phyloP scores from a whole-genome alignment of 2,113 vertebrate genomes.

The Zapus hudsonius region DNA sequence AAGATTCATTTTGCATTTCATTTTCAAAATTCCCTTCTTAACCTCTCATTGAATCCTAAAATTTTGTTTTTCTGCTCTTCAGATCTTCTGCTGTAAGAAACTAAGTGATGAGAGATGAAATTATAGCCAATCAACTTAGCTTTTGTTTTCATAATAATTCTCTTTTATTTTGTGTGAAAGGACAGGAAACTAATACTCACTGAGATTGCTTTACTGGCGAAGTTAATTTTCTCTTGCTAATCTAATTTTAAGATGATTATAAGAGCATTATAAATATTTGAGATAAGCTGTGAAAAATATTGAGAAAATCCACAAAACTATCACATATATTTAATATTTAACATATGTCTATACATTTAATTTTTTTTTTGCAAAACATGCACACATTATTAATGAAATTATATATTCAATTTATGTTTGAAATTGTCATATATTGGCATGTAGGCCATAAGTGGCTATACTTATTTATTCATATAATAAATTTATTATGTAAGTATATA shows the following conservation, averaged over 20 bases:
- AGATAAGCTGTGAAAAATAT: background rate
- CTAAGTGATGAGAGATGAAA: background rate
- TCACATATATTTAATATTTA: background rate
- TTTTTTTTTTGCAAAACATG: background rate
- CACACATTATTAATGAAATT: background rate
- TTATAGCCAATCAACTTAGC: background rate
- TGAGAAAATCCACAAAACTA: background rate
- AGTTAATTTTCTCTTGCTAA: background rate
- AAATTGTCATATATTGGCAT: background rate
- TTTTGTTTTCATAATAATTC: constrained; percentile 24
- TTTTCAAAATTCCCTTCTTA: background rate
- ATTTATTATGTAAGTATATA: too few relatives aligned
- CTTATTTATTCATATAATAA: too few relatives aligned
- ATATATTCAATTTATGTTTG: background rate
- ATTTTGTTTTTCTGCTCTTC: background rate
- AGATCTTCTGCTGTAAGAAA: background rate
- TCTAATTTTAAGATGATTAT: background rate
- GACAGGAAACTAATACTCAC: background rate
- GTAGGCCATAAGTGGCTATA: background rate
- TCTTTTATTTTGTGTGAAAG: background rate
- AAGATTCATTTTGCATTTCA: background rate
- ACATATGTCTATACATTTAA: background rate
- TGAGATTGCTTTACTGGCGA: background rate
- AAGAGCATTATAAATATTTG: background rate
- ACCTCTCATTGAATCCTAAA: background rate